These are phyloP conservation scores for Patiria miniata DNA, from an alignment of 35 echinoderm and acorn worm genomes.

Conservation along the genomic window DNA sequence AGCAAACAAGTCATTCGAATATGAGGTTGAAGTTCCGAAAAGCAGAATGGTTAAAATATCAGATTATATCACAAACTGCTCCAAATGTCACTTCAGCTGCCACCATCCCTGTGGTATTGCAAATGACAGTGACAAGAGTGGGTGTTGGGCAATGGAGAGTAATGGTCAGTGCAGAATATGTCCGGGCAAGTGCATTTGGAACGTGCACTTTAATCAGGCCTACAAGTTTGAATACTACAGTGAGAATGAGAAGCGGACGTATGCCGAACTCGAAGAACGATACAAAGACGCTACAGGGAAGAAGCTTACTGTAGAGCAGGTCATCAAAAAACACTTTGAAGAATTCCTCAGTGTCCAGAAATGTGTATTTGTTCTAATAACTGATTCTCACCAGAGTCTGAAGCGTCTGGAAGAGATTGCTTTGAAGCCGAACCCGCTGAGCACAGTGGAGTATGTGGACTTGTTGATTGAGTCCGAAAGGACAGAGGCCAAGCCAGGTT, in stretches of 20 bases:
- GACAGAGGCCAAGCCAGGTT: constrained; percentile 26
- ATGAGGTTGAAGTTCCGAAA: constrained; percentile 43
- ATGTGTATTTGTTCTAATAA: constrained; percentile 41
- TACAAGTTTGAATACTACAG: constrained; percentile 61
- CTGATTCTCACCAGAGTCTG: constrained; percentile 44
- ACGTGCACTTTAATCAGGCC: constrained; percentile 62
- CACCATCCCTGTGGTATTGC: constrained; percentile 38
- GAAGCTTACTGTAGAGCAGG: constrained; percentile 67
- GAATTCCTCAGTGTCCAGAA: constrained; percentile 52
- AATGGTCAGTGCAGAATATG: constrained; percentile 33
- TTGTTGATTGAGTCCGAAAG: constrained; percentile 53
- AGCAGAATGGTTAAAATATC: not conserved
- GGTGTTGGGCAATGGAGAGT: constrained; percentile 41
- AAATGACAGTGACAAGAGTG: constrained; percentile 7
- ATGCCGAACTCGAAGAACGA: constrained; percentile 44
- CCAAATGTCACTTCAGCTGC: constrained; percentile 30
- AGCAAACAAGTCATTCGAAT: constrained; percentile 28
- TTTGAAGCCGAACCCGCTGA: constrained; percentile 64
- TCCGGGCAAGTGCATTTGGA: constrained; percentile 52
- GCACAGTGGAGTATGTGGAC: constrained; percentile 64
- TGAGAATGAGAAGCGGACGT: constrained; percentile 14
- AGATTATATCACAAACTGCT: constrained; percentile 38
- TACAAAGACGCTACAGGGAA: constrained; percentile 60
- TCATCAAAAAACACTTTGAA: constrained; percentile 52
- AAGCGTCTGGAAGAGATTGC: constrained; percentile 65